Conservation (phyloP, 2,113 vertebrate species). For the Sakesphorus luctuosus region DNA sequence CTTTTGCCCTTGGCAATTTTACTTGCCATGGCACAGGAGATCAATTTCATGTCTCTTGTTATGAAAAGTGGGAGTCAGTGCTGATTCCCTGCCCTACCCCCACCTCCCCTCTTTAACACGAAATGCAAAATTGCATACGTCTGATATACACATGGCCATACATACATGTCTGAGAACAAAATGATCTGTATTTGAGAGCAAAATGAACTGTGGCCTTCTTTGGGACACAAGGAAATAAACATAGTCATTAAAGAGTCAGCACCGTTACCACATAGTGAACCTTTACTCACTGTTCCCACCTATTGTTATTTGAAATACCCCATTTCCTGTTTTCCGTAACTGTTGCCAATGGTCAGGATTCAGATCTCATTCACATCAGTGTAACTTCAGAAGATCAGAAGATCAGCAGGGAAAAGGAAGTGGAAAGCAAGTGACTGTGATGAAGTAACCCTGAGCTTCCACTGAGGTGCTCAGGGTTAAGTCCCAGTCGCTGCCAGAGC, state of each 20-base stretch:
- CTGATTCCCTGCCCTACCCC: rapidly evolving
- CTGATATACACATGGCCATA: neutral
- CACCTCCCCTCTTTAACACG: neutral
- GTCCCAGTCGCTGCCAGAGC: neutral
- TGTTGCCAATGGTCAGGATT: slow-evolving; percentile 47
- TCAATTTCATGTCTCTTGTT: rapidly evolving
- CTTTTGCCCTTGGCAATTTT: neutral
- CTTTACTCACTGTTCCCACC: slow-evolving; percentile 65
- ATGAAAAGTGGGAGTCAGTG: neutral
- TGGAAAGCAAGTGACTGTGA: slow-evolving; percentile 17
- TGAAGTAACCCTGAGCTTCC: slow-evolving; percentile 44
- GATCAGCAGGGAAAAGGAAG: slow-evolving; percentile 48
- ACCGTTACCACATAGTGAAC: slow-evolving; percentile 40
- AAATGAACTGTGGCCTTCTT: slow-evolving; percentile 58
- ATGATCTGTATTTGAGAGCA: slow-evolving; percentile 33
- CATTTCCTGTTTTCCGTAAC: slow-evolving; percentile 57
- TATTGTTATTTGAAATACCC: slow-evolving; percentile 70
- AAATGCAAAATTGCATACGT: neutral
- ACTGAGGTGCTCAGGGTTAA: neutral
- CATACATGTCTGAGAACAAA: neutral
- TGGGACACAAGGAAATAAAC: slow-evolving; percentile 52
- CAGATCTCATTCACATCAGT: slow-evolving; percentile 41
- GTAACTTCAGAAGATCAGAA: slow-evolving; percentile 4
- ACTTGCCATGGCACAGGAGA: neutral
- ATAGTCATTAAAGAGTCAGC: slow-evolving; percentile 65